Percentiles rank a stretch among this genome's conserved stretches.
Evolutionary conservation across 2,888 invertebrate species (phyloP).

Genomic region (Heteropelma amictum): DNA sequence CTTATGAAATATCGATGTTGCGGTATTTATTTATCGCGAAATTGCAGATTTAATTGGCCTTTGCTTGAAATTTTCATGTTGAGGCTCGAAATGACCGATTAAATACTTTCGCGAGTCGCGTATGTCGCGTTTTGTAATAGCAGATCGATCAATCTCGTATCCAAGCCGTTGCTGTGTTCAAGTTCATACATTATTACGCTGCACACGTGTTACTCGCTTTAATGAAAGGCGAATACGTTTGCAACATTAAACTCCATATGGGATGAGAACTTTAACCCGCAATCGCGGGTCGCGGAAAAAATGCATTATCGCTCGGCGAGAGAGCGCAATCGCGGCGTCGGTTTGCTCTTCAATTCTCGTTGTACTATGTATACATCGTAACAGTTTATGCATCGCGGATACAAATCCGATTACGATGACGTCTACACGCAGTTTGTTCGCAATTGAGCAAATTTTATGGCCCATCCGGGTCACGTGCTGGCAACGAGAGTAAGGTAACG

Average conservation of each 20-base stretch:
- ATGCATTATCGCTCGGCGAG: constrained; percentile 53
- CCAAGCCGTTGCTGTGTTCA: too few relatives aligned
- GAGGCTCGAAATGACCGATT: too few relatives aligned
- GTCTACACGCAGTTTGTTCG: background rate
- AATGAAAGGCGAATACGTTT: background rate
- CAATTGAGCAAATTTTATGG: constrained; percentile 18
- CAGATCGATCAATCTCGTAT: too few relatives aligned
- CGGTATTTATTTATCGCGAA: too few relatives aligned
- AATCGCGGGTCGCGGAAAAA: constrained; percentile 56
- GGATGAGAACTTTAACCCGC: constrained; percentile 61
- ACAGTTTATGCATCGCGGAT: background rate
- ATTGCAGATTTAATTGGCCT: too few relatives aligned
- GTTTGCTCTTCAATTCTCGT: constrained; percentile 1
- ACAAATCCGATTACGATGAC: background rate
- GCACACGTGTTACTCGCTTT: background rate
- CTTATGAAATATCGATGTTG: too few relatives aligned
- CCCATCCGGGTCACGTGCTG: background rate
- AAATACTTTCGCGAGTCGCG: too few relatives aligned
- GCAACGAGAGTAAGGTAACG: background rate
- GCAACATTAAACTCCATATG: constrained; percentile 31
- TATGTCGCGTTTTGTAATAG: too few relatives aligned
- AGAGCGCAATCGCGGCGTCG: constrained; percentile 28
- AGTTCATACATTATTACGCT: background rate
- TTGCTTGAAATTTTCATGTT: too few relatives aligned
- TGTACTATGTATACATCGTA: background rate